Percentiles rank a stretch among this genome's conserved stretches.
Evolutionary conservation across 2,113 vertebrate genomes (phyloP).

Genomic region (Tetraodon nigroviridis): DNA sequence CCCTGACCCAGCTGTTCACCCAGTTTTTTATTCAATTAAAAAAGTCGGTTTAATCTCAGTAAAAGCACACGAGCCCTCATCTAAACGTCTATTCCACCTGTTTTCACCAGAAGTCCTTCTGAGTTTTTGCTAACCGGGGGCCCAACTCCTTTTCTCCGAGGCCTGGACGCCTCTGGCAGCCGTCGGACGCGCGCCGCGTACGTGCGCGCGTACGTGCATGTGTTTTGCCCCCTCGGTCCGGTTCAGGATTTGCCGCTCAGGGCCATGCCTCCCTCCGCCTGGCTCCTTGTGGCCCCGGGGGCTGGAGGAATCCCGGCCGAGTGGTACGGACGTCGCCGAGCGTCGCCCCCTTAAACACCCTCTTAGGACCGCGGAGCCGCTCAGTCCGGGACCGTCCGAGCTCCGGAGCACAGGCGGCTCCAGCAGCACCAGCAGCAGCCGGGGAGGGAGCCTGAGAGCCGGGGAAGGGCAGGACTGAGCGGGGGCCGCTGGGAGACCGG

Average conservation of each 20-base stretch:
- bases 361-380: constrained; percentile 80
- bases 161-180: neutral
- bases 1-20: no score
- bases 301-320: constrained; percentile 81
- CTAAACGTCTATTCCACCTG: no score
- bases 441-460: neutral
- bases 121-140: no score
- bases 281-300: constrained; percentile 79
- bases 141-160: no score
- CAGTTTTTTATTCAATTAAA: no score
- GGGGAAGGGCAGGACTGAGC: constrained; percentile 13
- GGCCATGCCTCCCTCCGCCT: constrained; percentile 80
- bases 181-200: neutral
- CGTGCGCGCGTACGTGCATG: neutral
- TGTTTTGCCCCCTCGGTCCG: constrained; percentile 35
- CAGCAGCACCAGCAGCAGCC: neutral
- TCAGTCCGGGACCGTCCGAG: constrained; percentile 68
- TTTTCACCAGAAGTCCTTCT: no score
- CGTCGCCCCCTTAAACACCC: constrained; percentile 79
- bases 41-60: no score
- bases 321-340: constrained; percentile 92
- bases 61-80: no score
- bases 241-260: constrained; percentile 79
- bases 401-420: constrained; percentile 14
- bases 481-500: neutral